Evolutionary conservation across 1,140 invertebrate species (phyloP), one percentile per base, ranked within the genome.

Genomic region (Drosophila prosaltans): DNA sequence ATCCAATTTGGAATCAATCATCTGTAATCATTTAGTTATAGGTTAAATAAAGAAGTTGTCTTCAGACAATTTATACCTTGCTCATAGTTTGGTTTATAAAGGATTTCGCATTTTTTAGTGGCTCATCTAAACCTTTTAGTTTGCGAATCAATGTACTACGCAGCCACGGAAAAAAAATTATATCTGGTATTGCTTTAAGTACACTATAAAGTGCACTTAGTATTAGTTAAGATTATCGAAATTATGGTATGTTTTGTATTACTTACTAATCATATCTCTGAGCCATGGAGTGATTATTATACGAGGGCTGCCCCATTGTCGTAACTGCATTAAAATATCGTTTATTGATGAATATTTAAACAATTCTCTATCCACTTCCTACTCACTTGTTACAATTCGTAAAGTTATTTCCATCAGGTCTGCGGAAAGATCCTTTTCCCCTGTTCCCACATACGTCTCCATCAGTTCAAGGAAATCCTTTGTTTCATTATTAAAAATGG

Each of bases 401-500:
- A 16, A 16, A 16, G 16, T 16, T 16, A 16, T 16, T 16, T 16
- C 16, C 16, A 16, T 16, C 16, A 16, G 16, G 16, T 16, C 16
- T 16, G 16, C 16, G 16, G 16, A 16, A 16, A 16, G 32, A n/a
- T 88, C 54, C 6, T 40, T 41, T 40, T 68, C 70, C 2, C 71
- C 76, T 1, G 71, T 8, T 0, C 28, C 59, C 4, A 72, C 65
- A 10, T 66, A 26, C 5, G 45, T 36, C 43, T 84, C 66, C 21
- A 91, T 16, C 1, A 64, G 28, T 3, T 59, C 43, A 0, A 90
- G n/a, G 0, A 91, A n/a, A 0, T 3, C 28, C 21, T 60, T 62
- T 6, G 68, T 61, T 32, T 90, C 78, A 2, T 62, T 9, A 64
- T 91, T 91, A 24, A 91, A 90, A 0, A 75, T 74, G 1, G 78